Evolutionary conservation across 2,113 vertebrate species (phyloP), one percentile per base, ranked within the genome.

Genomic region (Coptodon rendalli): DNA sequence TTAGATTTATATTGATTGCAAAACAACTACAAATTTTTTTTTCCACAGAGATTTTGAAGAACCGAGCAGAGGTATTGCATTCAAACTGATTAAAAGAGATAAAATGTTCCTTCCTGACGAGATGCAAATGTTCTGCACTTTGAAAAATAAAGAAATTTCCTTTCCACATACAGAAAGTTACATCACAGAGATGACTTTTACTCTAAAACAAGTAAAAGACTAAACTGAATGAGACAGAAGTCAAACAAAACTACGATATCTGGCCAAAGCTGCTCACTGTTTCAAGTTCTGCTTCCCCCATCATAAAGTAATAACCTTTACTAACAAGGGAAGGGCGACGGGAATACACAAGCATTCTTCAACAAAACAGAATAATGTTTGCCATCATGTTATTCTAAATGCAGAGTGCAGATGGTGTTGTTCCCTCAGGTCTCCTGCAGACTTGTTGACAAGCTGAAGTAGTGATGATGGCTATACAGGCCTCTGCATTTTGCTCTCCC

Each of bases 121-220:
- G 89, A 92, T 87, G 87, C 91, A 91, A 91, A 73, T 90, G 71
- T 87, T 94, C 90, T 91, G 88, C 86, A 91, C 92, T 89, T 94
- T 89, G 57, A 93, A 95, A 94, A 93, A 93, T 90, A 90, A 92
- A 94, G 45, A 88, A 54, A 89, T 93, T 91, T 85, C 89, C 87
- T 84, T 92, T 78, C 73, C 87, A 90, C 92, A 63, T 84, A 90
- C 63, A 91, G 84, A 93, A 93, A 93, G 92, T 93, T 87, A 94
- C 91, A 92, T 92, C 92, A 91, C 92, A 92, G 87, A 89, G 92
- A 93, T 94, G 92, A 93, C 95, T 97, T 97, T 96, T 96, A 97
- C 96, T 96, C 95, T 96, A 96, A 95, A 97, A 97, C 96, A 97
- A 96, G 95, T 96, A 96, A 96, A 97, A 96, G 95, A 94, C 89